Evolutionary conservation across 2,113 vertebrate species (phyloP).

Genomic region (Macrotus californicus): DNA sequence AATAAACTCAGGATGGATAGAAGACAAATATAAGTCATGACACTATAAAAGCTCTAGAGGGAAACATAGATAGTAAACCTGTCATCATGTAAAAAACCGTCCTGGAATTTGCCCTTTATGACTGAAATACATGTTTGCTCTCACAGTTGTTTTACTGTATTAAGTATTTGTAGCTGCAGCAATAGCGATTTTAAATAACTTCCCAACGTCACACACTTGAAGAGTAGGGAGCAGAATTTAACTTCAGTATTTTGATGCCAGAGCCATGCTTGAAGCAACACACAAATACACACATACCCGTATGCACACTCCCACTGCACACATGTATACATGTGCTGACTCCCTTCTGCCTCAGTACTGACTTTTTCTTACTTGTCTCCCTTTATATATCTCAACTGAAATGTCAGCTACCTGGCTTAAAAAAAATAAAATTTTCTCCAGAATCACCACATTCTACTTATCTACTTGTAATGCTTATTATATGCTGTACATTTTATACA

Average conservation of each 20-base stretch:
- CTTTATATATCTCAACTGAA: neutral
- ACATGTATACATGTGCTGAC: neutral
- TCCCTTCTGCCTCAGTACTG: neutral
- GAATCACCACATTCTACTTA: neutral
- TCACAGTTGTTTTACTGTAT: neutral
- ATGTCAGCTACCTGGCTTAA: neutral
- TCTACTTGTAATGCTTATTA: neutral
- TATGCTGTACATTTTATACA: neutral
- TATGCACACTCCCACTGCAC: neutral
- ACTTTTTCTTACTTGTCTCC: neutral
- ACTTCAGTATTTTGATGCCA: neutral
- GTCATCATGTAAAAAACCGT: neutral
- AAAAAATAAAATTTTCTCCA: neutral
- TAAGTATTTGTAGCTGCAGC: neutral
- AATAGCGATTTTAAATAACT: neutral
- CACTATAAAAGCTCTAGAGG: no score
- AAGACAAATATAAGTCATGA: no score
- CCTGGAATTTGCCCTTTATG: neutral
- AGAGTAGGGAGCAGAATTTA: neutral
- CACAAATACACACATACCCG: neutral
- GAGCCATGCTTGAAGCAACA: neutral
- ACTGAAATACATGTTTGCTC: fast-evolving
- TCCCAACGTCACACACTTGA: neutral
- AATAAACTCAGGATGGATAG: no score
- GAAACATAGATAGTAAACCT: neutral